Percentiles rank a stretch among this genome's conserved stretches.
phyloP scores from a whole-genome alignment of 2,113 vertebrate species.

The Myotis lucifugus region DNA sequence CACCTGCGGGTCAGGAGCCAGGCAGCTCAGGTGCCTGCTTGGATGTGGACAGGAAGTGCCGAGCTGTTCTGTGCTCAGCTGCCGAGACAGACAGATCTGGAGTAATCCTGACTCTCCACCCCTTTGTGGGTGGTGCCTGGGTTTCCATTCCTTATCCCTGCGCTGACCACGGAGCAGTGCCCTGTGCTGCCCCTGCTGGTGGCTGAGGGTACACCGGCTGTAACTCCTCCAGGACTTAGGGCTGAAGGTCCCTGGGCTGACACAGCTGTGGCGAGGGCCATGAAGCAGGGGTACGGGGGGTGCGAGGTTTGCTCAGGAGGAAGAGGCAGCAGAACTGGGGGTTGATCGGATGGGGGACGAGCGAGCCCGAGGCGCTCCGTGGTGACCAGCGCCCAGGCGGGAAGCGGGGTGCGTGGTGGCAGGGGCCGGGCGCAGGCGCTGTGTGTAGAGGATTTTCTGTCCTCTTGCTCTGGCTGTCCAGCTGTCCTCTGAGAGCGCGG shows the following conservation, averaged over 20 bases:
- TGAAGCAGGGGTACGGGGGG: accelerated
- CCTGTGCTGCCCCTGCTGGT: background rate
- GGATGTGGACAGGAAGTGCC: accelerated
- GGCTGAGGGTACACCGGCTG: accelerated
- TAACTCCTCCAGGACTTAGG: accelerated
- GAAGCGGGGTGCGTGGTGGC: background rate
- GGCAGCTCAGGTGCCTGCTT: background rate
- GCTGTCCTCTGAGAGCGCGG: background rate
- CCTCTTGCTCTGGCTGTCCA: background rate
- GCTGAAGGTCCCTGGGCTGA: background rate
- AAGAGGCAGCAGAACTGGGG: background rate
- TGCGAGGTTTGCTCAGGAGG: too few species aligned
- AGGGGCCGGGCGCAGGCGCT: accelerated
- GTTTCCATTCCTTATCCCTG: background rate
- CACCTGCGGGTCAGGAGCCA: background rate
- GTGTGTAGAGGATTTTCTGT: background rate
- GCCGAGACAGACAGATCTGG: background rate
- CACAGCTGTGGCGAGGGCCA: background rate
- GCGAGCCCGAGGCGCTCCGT: background rate
- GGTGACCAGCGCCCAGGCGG: background rate
- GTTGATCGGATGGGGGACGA: background rate
- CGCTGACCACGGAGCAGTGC: accelerated
- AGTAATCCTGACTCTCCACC: accelerated
- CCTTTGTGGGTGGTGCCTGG: background rate
- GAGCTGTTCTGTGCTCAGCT: background rate